Evolutionary conservation across 2,888 invertebrate genomes (phyloP), one percentile per base, ranked within the genome.

Genomic region (Diaphora mendica): DNA sequence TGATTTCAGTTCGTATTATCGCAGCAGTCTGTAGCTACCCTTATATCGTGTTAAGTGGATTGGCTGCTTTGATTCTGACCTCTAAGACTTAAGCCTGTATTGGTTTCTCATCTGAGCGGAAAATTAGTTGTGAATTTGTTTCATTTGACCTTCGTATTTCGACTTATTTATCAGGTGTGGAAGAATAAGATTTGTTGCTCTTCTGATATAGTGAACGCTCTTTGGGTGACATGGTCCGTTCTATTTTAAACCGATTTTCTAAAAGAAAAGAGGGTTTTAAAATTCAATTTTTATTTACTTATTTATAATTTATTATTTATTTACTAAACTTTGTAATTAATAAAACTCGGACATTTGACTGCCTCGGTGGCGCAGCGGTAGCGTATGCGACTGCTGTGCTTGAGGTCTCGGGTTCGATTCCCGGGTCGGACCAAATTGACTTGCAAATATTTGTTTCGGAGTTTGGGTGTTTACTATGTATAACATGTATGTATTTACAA

Each of bases 41-140:
- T 71, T 78, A 74, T 59, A 30, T 35, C 20, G 33, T 65, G 39
- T 62, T 81, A 77, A 85, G 81, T 84, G 79, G 74, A 81, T 84
- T 81, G 42, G 68, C 68, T 67, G 66, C 71, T 80, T 82, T 71
- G 73, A 48, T 69, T 62, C 75, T 71, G 82, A 76, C 79, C 78
- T 77, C 74, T 72, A 48, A 35, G 44, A 71, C 48, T 59, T 73
- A 62, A 70, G 62, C 39, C 64, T 68, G 44, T 68, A 70, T 76
- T 66, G 67, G 70, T 66, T 74, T 75, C 71, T 64, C 55, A 44
- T 70, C 42, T 66, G 42, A 59, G 48, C 48, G 72, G 39, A 23
- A 35, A 55, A 42, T 44, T 66, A n/a, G 26, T 62, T 69, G 39
- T n/a, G 30, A 26, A 59, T 69, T 48, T 67, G 48, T 51, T 68